Percentiles rank a stretch among this genome's conserved stretches.
Evolutionary conservation across 2,113 vertebrate genomes (phyloP).

Genomic region (Pyxicephalus adspersus): DNA sequence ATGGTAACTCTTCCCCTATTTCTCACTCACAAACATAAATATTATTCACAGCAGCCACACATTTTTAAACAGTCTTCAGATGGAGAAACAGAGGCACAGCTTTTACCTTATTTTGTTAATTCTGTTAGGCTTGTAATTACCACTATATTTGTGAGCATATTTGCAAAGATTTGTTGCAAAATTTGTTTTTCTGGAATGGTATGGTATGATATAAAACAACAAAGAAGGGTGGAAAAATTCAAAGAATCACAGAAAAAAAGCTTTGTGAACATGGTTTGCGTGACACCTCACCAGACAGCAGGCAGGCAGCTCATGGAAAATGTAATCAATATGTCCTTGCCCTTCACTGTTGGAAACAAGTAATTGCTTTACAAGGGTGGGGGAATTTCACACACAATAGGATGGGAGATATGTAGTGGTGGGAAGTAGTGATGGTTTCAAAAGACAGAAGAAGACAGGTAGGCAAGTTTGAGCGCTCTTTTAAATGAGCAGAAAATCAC

Average conservation of each 20-base stretch:
- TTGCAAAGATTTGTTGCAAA: slow-evolving; percentile 50
- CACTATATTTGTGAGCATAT: slow-evolving; percentile 36
- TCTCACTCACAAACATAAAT: slow-evolving; percentile 17
- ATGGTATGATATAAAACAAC: slow-evolving; percentile 43
- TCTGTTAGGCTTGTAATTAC: slow-evolving; percentile 19
- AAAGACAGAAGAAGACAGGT: too few species aligned
- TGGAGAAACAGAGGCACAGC: slow-evolving; percentile 7
- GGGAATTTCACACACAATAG: too few species aligned
- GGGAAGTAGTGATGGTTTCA: too few species aligned
- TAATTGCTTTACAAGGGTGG: not conserved
- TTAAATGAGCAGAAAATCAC: too few species aligned
- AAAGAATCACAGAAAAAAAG: slow-evolving; percentile 30
- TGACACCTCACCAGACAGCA: slow-evolving; percentile 36
- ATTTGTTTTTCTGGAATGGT: slow-evolving; percentile 8
- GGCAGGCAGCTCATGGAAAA: slow-evolving; percentile 12
- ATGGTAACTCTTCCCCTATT: not conserved
- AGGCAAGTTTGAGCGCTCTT: too few species aligned
- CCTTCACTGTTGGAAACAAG: slow-evolving; percentile 37
- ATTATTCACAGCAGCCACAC: not conserved
- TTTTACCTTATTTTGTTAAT: slow-evolving; percentile 51
- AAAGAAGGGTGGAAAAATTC: slow-evolving; percentile 38
- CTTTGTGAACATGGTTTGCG: slow-evolving; percentile 42
- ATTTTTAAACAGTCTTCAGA: slow-evolving; percentile 28
- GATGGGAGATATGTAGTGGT: too few species aligned
- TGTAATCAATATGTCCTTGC: slow-evolving; percentile 49